Evolutionary conservation across 2,888 invertebrate genomes (phyloP), one percentile per base, ranked within the genome.

Genomic region (Uropetala carovei): DNA sequence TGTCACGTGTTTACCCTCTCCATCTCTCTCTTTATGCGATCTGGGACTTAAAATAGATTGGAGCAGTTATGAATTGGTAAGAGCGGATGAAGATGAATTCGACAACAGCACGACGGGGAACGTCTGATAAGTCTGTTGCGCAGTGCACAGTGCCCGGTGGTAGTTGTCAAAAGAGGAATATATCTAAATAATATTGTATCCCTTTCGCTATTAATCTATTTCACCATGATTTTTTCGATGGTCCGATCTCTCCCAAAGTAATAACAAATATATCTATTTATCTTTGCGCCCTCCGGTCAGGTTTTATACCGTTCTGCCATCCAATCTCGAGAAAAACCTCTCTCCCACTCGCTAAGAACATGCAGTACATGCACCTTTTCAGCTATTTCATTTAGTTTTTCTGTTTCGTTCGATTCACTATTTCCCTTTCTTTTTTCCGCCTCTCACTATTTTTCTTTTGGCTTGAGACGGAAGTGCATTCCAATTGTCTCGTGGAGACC

Each of bases 1-100:
- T 27, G 75, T 75, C 75, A 75, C 75, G 75, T 75, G 75, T 11
- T 13, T 75, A n/a, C 27, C 27, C 27, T 75, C 43, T 43, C 43
- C 43, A 27, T 68, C n/a, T 68, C 68, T 68, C 68, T 22, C 22
- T 68, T 68, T 68, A 68, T 68, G 68, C 68, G 68, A 68, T n/a
- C 9, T 13, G 10, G 75, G 75, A 75, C 75, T 75, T 75, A 75
- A 75, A 75, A 22, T 27, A 22, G 27, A 27, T 75, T 75, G n/a
- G 27, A 22, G 22, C 27, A 22, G 75, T 75, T 27, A 75, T 75
- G 75, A 75, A 75, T 22, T 75, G 27, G 75, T 75, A 75, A 75
- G 75, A 14, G 75, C 22, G 27, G 75, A 75, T 75, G 75, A 75
- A 68, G n/a, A 22, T n/a, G 68, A 68, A 75, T 75, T 10, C 75